phyloP scores from a whole-genome alignment of 2,888 invertebrate genomes.

The Acanthosepion lycidas region DNA sequence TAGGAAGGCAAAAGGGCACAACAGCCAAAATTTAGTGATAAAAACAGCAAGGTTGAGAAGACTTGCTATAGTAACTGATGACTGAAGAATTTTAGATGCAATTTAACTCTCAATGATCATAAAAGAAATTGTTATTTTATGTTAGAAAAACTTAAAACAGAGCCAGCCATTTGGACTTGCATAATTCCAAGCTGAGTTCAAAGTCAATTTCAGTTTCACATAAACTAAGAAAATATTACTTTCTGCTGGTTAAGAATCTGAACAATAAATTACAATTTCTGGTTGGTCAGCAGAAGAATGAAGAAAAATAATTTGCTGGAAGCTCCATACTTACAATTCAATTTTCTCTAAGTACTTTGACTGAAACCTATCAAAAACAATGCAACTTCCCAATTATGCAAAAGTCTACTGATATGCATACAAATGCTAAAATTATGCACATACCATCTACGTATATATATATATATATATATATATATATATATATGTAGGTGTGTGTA shows the following conservation, averaged over 20 bases:
- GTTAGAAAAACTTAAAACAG: too few relatives aligned
- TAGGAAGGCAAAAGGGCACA: too few relatives aligned
- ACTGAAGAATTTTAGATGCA: too few relatives aligned
- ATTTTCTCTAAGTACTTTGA: not conserved
- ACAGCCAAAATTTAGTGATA: too few relatives aligned
- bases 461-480: not conserved
- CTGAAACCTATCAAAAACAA: not conserved
- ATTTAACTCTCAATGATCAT: too few relatives aligned
- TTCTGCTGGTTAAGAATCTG: not conserved
- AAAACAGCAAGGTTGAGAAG: too few relatives aligned
- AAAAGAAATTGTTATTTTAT: too few relatives aligned
- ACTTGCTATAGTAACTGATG: too few relatives aligned
- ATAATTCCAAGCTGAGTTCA: not conserved
- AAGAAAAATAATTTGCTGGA: not conserved
- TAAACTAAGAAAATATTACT: not conserved
- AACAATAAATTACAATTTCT: not conserved
- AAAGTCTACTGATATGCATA: not conserved
- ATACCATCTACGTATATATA: not conserved
- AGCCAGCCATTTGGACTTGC: not conserved
- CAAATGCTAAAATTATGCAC: not conserved
- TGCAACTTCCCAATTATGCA: not conserved
- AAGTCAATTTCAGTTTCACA: not conserved
- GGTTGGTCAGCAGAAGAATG: not conserved
- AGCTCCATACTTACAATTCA: not conserved
- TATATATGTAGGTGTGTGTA: not conserved